phyloP scores from a whole-genome alignment of 2,113 vertebrate species.

The Excalfactoria chinensis region DNA sequence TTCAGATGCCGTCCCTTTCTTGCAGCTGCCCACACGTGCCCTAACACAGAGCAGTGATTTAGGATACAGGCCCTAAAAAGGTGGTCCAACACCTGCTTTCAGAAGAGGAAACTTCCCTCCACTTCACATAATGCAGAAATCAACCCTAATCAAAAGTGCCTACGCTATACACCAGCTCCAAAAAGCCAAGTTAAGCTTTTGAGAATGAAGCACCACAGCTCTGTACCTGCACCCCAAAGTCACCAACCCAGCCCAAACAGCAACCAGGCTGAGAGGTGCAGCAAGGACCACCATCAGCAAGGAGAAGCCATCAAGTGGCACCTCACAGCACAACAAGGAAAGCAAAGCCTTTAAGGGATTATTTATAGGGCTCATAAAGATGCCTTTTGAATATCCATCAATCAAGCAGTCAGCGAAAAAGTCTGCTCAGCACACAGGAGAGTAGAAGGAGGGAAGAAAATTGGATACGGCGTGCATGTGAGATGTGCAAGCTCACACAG shows the following conservation, averaged over 20 bases:
- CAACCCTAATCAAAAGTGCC: neutral
- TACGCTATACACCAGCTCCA: neutral
- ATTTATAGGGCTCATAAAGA: slow-evolving; percentile 41
- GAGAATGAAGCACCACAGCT: neutral
- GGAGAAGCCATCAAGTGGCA: neutral
- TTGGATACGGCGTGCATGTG: neutral
- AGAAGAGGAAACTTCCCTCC: neutral
- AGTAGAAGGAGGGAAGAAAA: neutral
- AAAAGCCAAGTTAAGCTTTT: neutral
- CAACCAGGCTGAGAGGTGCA: neutral
- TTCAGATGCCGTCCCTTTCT: accelerated
- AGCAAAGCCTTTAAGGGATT: slow-evolving; percentile 14
- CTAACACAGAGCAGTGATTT: neutral
- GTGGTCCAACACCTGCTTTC: neutral
- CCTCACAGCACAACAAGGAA: neutral
- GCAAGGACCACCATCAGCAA: neutral
- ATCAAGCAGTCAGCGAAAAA: slow-evolving; percentile 43
- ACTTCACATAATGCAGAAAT: neutral
- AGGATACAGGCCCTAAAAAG: accelerated
- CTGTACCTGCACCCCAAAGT: neutral
- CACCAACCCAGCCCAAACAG: neutral
- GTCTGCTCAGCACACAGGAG: slow-evolving; percentile 33
- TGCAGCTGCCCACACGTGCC: neutral
- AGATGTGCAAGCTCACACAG: neutral
- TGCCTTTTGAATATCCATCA: slow-evolving; percentile 55